Evolutionary conservation across 2,113 vertebrate genomes (phyloP).

Genomic region (Paraplagusia blochii): DNA sequence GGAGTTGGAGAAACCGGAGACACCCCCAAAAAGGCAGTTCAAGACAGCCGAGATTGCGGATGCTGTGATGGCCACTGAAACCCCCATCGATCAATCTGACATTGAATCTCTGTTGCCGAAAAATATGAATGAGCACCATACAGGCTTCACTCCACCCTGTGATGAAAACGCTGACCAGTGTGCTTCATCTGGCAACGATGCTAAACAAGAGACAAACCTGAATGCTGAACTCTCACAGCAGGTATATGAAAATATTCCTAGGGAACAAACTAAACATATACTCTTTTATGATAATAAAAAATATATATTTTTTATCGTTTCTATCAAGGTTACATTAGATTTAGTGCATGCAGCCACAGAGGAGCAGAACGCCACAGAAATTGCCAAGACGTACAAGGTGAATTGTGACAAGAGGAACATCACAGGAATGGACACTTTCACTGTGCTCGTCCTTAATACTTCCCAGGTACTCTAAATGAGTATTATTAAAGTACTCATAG

Average conservation of each 20-base stretch:
- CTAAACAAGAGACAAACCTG: constrained; percentile 16
- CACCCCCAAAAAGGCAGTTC: constrained; percentile 68
- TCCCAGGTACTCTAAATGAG: constrained; percentile 78
- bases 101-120: constrained; percentile 81
- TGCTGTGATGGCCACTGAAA: constrained; percentile 77
- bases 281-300: too few relatives aligned
- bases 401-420: constrained; percentile 88
- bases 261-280: too few relatives aligned
- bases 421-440: constrained; percentile 72
- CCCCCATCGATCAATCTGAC: constrained; percentile 59
- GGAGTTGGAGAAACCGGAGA: constrained; percentile 47
- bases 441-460: constrained; percentile 85
- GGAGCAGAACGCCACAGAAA: constrained; percentile 82
- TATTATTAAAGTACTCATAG: too few relatives aligned
- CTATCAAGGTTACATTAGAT: constrained; percentile 62
- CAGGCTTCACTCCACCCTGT: constrained; percentile 40
- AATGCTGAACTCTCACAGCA: constrained; percentile 46
- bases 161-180: constrained; percentile 66
- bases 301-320: too few relatives aligned
- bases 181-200: constrained; percentile 15
- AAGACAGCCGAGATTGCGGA: constrained; percentile 81
- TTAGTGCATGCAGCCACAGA: constrained; percentile 59
- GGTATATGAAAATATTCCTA: constrained; percentile 16
- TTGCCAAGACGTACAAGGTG: constrained; percentile 84
- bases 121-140: constrained; percentile 62